A percentile compares a stretch with the other conserved stretches of the same genome.
phyloP scores from a whole-genome alignment of 2,113 vertebrate genomes.

The Pogona vitticeps region DNA sequence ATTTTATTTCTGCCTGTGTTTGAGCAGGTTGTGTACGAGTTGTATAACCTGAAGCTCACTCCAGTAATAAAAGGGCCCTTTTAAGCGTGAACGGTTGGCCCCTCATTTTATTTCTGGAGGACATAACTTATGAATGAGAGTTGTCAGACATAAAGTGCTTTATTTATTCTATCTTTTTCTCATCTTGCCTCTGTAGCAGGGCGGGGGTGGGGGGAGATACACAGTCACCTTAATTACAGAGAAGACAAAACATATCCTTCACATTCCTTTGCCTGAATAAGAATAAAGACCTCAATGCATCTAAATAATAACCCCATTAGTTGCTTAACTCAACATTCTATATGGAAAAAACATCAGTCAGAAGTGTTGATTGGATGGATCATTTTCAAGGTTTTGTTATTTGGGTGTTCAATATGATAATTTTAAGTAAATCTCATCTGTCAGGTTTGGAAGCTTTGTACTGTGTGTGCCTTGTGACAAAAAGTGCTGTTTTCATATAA shows the following conservation, averaged over 20 bases:
- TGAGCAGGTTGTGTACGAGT: conserved; percentile 82
- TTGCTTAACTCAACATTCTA: conserved; percentile 92
- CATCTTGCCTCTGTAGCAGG: conserved; percentile 86
- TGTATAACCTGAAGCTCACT: conserved; percentile 86
- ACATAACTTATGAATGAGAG: conserved; percentile 89
- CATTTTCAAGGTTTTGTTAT: conserved; percentile 81
- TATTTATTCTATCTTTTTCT: conserved; percentile 97
- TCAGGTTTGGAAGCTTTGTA: conserved; percentile 68
- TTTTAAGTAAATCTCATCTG: conserved; percentile 74
- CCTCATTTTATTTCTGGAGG: conserved; percentile 79
- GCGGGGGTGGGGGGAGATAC: conserved; percentile 81
- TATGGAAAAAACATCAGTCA: conserved; percentile 82
- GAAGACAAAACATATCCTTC: conserved; percentile 97
- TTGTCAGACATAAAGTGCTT: conserved; percentile 91
- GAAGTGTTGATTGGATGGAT: conserved; percentile 80
- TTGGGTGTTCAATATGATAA: conserved; percentile 76
- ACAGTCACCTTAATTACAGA: conserved; percentile 91
- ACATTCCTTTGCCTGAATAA: conserved; percentile 92
- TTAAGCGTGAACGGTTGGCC: conserved; percentile 81
- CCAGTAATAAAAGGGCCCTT: conserved; percentile 78
- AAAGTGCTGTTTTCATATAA: conserved; percentile 60
- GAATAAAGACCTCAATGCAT: conserved; percentile 89
- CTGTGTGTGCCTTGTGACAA: conserved; percentile 64
- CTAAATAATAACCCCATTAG: conserved; percentile 92
- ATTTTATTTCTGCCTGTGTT: conserved; percentile 93